phyloP scores from a whole-genome alignment of 2,113 vertebrate genomes.

The Gambusia affinis region DNA sequence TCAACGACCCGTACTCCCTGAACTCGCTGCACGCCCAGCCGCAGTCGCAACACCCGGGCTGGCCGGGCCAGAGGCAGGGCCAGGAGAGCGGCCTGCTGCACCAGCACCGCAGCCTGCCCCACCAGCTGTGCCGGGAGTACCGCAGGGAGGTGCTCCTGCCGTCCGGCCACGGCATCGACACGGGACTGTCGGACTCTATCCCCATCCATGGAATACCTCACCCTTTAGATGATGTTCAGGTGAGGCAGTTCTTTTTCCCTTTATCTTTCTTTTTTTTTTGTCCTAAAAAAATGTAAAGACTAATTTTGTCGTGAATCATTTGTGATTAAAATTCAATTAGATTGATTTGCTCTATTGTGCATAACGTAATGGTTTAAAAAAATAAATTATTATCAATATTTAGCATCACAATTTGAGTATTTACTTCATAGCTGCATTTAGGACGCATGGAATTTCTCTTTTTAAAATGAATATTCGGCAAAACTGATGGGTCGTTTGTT shows the following conservation, averaged over 20 bases:
- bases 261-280: background rate
- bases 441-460: background rate
- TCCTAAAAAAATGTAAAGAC: background rate
- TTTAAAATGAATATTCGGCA: background rate
- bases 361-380: no score
- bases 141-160: conserved; percentile 95
- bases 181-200: conserved; percentile 92
- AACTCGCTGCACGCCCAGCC: conserved; percentile 95
- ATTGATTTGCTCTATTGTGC: no score
- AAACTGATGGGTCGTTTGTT: no score
- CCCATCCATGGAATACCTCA: conserved; percentile 97
- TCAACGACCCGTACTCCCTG: conserved; percentile 98
- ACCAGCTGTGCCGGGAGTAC: conserved; percentile 97
- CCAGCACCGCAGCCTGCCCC: conserved; percentile 93
- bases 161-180: conserved; percentile 92
- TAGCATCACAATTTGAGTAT: no score
- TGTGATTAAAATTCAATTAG: no score
- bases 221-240: conserved; percentile 97
- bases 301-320: background rate
- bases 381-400: no score
- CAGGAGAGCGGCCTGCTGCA: conserved; percentile 95
- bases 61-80: conserved; percentile 95
- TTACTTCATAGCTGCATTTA: background rate
- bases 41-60: conserved; percentile 95
- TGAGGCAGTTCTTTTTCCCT: conserved; percentile 68